These are phyloP conservation scores for Elysia crispata DNA, from an alignment of 2,888 invertebrate species.

Conservation along the genomic window DNA sequence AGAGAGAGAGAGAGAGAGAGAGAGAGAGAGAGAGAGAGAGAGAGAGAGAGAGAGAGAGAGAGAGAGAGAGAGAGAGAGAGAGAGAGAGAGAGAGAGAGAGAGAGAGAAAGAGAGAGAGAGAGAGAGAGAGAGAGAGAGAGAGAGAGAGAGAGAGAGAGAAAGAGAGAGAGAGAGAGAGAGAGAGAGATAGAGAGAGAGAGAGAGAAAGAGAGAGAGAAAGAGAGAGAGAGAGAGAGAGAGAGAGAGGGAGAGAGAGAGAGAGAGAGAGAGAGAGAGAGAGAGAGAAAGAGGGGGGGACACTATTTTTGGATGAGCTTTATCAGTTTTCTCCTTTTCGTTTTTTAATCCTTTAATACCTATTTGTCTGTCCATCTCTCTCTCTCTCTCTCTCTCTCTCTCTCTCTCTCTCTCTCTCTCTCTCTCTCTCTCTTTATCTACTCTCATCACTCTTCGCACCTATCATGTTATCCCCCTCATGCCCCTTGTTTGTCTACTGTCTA, in stretches of 20 bases:
- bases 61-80: neutral
- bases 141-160: neutral
- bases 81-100: constrained; percentile 9
- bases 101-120: neutral
- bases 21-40: constrained; percentile 35
- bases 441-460: no score
- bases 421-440: no score
- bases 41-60: neutral
- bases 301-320: no score
- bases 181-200: neutral
- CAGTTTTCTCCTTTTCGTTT: no score
- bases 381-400: no score
- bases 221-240: neutral
- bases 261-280: neutral
- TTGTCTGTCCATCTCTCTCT: no score
- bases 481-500: no score
- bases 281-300: no score
- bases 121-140: constrained; percentile 22
- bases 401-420: no score
- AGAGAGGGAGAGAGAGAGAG: neutral
- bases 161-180: constrained; percentile 21
- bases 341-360: no score
- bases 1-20: constrained; percentile 34
- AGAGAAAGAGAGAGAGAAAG: no score
- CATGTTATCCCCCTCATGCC: no score